A percentile compares a stretch with the other conserved stretches of the same genome.
These are phyloP conservation scores for Tonatia bakeri DNA, from an alignment of 2,113 vertebrate genomes.

Conservation along the genomic window DNA sequence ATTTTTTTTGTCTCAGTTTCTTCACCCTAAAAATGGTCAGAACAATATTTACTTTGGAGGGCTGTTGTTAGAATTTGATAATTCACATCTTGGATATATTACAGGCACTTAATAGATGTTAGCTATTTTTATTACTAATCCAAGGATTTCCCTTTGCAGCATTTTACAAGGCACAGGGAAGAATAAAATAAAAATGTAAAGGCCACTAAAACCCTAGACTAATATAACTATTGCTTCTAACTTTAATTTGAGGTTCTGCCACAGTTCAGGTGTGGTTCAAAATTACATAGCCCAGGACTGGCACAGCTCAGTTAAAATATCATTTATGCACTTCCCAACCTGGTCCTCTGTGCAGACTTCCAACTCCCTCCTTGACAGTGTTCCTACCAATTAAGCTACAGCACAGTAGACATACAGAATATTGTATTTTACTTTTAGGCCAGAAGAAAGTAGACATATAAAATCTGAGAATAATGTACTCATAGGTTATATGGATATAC, in stretches of 20 bases:
- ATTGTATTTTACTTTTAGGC: not conserved
- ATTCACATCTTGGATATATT: not conserved
- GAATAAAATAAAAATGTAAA: not conserved
- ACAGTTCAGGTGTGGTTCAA: not conserved
- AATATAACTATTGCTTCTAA: not conserved
- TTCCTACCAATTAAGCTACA: not conserved
- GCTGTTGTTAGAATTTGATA: not conserved
- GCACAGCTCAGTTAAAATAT: not conserved
- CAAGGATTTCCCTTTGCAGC: not conserved
- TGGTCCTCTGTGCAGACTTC: not conserved
- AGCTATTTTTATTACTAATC: not conserved
- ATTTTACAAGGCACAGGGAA: not conserved
- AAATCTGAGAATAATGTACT: not conserved
- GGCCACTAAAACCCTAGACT: not conserved
- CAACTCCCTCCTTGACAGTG: not conserved
- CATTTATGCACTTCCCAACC: not conserved
- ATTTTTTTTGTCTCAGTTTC: not conserved
- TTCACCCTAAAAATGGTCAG: slow-evolving; percentile 1
- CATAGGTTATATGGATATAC: not conserved
- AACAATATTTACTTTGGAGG: not conserved
- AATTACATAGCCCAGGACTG: not conserved
- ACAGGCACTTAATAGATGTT: not conserved
- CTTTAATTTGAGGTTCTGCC: not conserved
- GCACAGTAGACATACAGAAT: not conserved
- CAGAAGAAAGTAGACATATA: not conserved